Base-by-base conservation (phyloP, 2,888 invertebrate species). In the Coleophora deauratella region DNA sequence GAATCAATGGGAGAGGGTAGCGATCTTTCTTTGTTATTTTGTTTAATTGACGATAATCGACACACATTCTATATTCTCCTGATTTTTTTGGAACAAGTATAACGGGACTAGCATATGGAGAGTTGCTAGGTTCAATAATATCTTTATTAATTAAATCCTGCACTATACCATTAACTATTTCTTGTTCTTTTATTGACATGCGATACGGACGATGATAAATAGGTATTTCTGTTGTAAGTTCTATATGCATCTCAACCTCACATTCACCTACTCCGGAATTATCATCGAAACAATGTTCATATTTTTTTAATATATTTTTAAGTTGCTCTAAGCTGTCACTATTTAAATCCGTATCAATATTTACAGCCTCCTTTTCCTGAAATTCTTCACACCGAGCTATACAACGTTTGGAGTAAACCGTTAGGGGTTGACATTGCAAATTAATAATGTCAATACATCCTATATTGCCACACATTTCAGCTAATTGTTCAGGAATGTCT, bases 31-130 rank as follows among this genome's bases (percentile, higher is more conserved):
- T 41, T 0, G 45, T 46, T 9, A 41, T 40, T 35, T 35, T 42
- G 40, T 51, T 51, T 1, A 50, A 28, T 2, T 36, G 37, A 1
- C 50, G 33, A 28, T 45, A 50, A 30, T 50, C 50, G 1, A 50
- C 38, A 31, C 50, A 50, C 42, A 47, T 40, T 12, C 49, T 28
- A 6, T 13, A 27, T 33, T 43, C 47, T 2, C 47, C 47, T 3
- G 27, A 32, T 21, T 45, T 45, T 35, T 50, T 50, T 13, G 35
- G 10, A 0, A 45, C 41, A 1, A 47, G 33, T 2, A 45, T 27
- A 9, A 47, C 35, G 6, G 41, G 45, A 37, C 50, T 50, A 1
- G 50, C 45, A 32, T 49, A 49, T 1, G 46, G 35, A 10, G 49
- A 47, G 38, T 39, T 49, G 30, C 37, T 38, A 6, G 28, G 37